Conservation (phyloP, 1,140 invertebrate genomes). For the Wasmannia auropunctata region DNA sequence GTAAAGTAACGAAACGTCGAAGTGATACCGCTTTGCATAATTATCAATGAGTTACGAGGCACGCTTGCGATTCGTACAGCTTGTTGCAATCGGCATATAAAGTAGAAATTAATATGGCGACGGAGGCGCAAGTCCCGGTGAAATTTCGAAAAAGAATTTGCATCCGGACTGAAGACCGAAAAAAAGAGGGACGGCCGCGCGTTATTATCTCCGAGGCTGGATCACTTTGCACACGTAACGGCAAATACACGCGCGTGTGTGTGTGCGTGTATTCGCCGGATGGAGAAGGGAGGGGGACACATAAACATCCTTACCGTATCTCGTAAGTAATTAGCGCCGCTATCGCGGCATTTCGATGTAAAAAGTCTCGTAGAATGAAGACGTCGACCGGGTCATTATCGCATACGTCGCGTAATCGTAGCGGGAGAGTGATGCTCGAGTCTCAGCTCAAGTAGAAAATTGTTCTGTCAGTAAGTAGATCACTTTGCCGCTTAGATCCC, state of each 20-base stretch:
- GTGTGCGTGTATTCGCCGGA: background rate
- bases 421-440: background rate
- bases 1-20: conserved; percentile 47
- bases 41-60: conserved; percentile 45
- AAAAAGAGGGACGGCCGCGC: background rate
- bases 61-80: background rate
- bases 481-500: background rate
- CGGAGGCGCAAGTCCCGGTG: background rate
- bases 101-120: conserved; percentile 44
- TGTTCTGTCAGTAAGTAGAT: background rate
- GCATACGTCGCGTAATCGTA: conserved; percentile 12
- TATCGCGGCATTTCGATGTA: conserved; percentile 30
- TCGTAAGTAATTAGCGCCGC: conserved; percentile 49
- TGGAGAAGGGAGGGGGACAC: background rate
- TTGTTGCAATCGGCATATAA: conserved; percentile 32
- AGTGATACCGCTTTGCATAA: conserved; percentile 40
- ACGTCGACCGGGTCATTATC: background rate
- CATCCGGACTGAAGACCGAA: background rate
- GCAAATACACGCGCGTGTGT: background rate
- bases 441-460: background rate
- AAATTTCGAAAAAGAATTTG: conserved; percentile 10
- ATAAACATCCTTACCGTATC: conserved; percentile 52
- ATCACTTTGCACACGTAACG: background rate
- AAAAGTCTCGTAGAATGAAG: conserved; percentile 31
- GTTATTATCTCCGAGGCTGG: background rate